These are phyloP conservation scores for Hemaris fuciformis DNA, from an alignment of 2,888 invertebrate genomes.

Conservation along the genomic window DNA sequence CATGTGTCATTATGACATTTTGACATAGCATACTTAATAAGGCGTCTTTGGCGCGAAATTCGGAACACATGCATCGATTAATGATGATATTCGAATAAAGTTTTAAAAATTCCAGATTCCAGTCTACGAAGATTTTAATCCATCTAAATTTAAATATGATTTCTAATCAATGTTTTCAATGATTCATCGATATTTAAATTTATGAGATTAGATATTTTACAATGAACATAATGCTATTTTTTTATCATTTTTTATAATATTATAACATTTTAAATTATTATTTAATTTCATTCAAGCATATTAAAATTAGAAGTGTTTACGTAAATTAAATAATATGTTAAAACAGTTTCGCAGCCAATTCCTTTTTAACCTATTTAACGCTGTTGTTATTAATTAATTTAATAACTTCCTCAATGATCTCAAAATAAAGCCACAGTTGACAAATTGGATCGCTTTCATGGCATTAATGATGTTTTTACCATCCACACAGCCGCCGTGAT, in stretches of 20 bases:
- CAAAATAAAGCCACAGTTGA: conserved; percentile 1
- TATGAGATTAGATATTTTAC: too few relatives aligned
- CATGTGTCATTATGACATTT: conserved; percentile 25
- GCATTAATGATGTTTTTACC: conserved; percentile 26
- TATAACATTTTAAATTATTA: too few relatives aligned
- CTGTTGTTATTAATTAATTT: not conserved
- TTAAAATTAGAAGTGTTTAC: too few relatives aligned
- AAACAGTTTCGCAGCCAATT: not conserved
- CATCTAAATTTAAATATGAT: not conserved
- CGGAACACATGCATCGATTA: not conserved
- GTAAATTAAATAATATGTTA: not conserved
- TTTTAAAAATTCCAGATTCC: not conserved
- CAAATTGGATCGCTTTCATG: conserved; percentile 15
- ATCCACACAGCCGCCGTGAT: conserved; percentile 19
- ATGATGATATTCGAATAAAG: not conserved
- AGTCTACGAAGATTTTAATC: not conserved
- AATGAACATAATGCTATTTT: not conserved
- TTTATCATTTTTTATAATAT: too few relatives aligned
- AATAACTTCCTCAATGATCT: not conserved
- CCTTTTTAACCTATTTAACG: not conserved
- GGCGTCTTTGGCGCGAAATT: not conserved
- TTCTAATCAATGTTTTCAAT: not conserved
- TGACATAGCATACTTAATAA: conserved; percentile 17
- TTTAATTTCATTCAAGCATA: too few relatives aligned
- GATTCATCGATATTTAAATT: not conserved